Evolutionary conservation across 2,888 invertebrate genomes (phyloP).

Genomic region (Drosophila imparisetae): DNA sequence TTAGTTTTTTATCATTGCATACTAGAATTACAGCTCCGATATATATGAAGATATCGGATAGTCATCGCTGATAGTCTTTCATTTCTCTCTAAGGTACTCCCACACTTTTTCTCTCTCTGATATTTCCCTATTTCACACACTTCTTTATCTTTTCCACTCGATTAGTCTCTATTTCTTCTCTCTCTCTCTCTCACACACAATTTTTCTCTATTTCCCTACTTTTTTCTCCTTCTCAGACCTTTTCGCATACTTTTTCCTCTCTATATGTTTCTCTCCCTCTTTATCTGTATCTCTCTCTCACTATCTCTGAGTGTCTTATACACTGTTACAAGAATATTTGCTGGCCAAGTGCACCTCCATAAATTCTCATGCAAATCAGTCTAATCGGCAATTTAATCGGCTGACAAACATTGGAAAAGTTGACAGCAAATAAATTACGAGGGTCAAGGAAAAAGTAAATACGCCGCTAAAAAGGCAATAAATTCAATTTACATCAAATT

Average conservation of each 20-base stretch:
- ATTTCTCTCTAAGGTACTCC: not conserved
- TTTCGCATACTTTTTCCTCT: not conserved
- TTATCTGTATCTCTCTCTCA: no score
- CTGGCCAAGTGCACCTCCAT: slow-evolving; percentile 18
- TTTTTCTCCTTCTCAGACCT: not conserved
- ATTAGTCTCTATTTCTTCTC: not conserved
- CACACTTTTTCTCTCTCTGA: not conserved
- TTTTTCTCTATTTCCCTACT: not conserved
- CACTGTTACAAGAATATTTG: slow-evolving; percentile 15
- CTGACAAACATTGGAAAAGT: slow-evolving; percentile 54
- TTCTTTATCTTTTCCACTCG: not conserved
- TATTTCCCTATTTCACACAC: not conserved
- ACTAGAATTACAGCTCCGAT: not conserved
- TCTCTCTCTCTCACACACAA: not conserved
- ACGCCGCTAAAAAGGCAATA: slow-evolving; percentile 54
- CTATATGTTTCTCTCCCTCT: not conserved
- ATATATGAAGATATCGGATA: not conserved
- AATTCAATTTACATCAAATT: slow-evolving; percentile 76
- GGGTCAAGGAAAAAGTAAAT: slow-evolving; percentile 58
- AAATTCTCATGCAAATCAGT: slow-evolving; percentile 60
- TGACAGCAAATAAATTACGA: slow-evolving; percentile 68
- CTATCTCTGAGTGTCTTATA: not conserved
- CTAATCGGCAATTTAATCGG: slow-evolving; percentile 55
- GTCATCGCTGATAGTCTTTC: not conserved
- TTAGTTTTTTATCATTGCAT: not conserved